Conservation (phyloP, 1,140 invertebrate species). For the Episyrphus balteatus region DNA sequence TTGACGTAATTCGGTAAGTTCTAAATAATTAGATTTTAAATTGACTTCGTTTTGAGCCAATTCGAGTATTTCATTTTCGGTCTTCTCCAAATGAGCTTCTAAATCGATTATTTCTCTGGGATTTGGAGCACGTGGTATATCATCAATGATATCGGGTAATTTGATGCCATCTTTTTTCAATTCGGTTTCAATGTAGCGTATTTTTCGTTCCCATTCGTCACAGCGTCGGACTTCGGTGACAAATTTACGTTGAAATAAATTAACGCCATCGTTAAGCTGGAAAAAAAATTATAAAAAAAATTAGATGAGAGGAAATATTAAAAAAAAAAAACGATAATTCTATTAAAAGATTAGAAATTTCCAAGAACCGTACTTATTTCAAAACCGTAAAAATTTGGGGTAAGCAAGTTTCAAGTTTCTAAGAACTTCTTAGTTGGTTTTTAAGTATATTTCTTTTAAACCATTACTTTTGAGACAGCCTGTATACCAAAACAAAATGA, state of each 20-base stretch:
- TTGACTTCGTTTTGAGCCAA: conserved; percentile 88
- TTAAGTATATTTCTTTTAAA: no score
- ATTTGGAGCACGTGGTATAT: conserved; percentile 80
- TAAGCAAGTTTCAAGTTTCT: no score
- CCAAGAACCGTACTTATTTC: no score
- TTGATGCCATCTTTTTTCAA: conserved; percentile 67
- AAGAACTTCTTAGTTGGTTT: no score
- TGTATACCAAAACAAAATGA: no score
- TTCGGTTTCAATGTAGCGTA: conserved; percentile 77
- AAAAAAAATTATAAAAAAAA: conserved; percentile 8
- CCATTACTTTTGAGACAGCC: no score
- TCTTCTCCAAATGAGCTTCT: conserved; percentile 81
- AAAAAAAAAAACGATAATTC: no score
- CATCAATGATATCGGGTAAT: conserved; percentile 64
- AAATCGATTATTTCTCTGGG: conserved; percentile 81
- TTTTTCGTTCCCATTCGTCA: conserved; percentile 75
- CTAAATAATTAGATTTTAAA: conserved; percentile 85
- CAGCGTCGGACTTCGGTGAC: conserved; percentile 72
- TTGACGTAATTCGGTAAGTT: conserved; percentile 84
- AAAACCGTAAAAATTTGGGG: no score
- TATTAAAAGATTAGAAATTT: no score
- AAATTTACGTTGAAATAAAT: conserved; percentile 77
- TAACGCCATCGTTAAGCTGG: conserved; percentile 63
- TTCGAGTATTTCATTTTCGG: conserved; percentile 85
- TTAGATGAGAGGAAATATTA: no score